phyloP scores from a whole-genome alignment of 2,113 vertebrate genomes.

The Neotoma lepida region DNA sequence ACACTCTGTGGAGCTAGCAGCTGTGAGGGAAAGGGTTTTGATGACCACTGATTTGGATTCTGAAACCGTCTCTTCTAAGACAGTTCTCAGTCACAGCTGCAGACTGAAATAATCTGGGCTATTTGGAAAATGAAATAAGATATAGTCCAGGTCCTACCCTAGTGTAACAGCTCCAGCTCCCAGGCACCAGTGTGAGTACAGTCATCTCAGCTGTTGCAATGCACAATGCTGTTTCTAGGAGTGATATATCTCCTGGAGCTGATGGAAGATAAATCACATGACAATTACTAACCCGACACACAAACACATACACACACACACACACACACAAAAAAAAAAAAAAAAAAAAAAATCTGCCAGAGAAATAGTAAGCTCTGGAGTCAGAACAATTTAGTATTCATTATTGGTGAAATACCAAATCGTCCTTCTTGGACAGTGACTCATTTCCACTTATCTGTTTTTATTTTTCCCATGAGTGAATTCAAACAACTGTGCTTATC shows the following conservation, averaged over 20 bases:
- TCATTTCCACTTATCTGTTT: constrained; percentile 17
- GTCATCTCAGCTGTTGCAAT: not conserved
- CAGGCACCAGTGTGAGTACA: not conserved
- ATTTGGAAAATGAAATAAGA: not conserved
- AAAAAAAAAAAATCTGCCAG: not conserved
- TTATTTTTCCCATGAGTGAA: not conserved
- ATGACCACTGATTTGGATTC: constrained; percentile 56
- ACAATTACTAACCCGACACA: not conserved
- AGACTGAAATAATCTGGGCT: constrained; percentile 29
- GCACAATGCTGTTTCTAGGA: not conserved
- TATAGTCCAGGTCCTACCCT: not conserved
- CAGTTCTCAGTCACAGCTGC: constrained; percentile 15
- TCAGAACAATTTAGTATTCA: not conserved
- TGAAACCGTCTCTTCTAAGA: constrained; percentile 19
- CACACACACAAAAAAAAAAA: not conserved
- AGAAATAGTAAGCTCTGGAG: not conserved
- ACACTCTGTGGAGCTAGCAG: not conserved
- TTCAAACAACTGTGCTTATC: not conserved
- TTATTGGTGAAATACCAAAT: constrained; percentile 37
- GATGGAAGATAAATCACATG: not conserved
- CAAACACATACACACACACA: not conserved
- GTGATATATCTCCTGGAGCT: not conserved
- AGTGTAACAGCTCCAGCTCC: not conserved
- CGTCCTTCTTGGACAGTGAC: not conserved
- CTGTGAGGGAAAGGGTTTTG: constrained; percentile 42